Conservation (phyloP, 1,140 invertebrate genomes). For the Ceratitis capitata region DNA sequence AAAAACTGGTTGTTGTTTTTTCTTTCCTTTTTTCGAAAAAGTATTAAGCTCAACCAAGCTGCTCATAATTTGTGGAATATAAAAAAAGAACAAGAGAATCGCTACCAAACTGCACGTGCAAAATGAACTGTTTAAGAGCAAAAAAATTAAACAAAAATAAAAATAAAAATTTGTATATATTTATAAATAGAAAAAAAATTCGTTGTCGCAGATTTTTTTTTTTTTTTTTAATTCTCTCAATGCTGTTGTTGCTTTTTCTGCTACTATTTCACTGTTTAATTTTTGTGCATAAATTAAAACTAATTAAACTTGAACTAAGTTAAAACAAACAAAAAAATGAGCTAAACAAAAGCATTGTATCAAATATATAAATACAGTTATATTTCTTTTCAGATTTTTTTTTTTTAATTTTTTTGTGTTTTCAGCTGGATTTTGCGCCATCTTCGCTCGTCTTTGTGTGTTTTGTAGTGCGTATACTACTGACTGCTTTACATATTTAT, state of each 20-base stretch:
- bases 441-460: not conserved
- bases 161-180: not conserved
- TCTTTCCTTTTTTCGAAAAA: not conserved
- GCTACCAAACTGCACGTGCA: not conserved
- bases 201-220: too few relatives aligned
- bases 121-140: not conserved
- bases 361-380: not conserved
- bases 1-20: too few relatives aligned
- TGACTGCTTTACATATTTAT: conserved; percentile 7
- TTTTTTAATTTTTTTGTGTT: too few relatives aligned
- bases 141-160: too few relatives aligned
- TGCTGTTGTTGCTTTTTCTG: not conserved
- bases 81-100: conserved; percentile 14
- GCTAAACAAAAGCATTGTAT: conserved; percentile 44
- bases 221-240: not conserved
- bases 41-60: conserved; percentile 58
- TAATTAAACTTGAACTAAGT: conserved; percentile 30
- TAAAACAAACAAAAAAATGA: conserved; percentile 6
- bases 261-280: not conserved
- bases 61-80: conserved; percentile 49
- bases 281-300: conserved; percentile 40
- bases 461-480: not conserved
- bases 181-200: too few relatives aligned
- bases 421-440: not conserved
- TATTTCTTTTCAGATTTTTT: too few relatives aligned